Conservation (phyloP, 2,888 invertebrate genomes). For the Phalangium opilio region DNA sequence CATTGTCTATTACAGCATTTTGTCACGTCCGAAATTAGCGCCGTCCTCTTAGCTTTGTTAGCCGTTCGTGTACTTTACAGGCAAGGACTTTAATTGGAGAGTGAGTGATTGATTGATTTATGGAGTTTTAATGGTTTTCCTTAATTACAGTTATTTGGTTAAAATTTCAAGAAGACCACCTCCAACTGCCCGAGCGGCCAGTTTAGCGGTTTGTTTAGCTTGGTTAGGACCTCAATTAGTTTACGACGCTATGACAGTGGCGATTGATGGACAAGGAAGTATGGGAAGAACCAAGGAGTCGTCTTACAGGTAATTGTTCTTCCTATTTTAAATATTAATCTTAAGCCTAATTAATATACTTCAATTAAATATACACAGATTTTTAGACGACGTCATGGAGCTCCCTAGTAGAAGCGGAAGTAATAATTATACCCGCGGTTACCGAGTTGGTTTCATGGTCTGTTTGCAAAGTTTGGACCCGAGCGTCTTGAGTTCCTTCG, state of each 20-base stretch:
- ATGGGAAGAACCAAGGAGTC: too few relatives aligned
- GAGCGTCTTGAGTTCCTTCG: conserved; percentile 12
- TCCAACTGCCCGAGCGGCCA: conserved; percentile 10
- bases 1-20: conserved; percentile 16
- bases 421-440: conserved; percentile 11
- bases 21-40: conserved; percentile 13
- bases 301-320: too few relatives aligned
- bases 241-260: conserved; percentile 14
- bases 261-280: conserved; percentile 10
- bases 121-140: too few relatives aligned
- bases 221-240: conserved; percentile 16
- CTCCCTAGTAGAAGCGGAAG: conserved; percentile 4
- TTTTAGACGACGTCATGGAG: conserved; percentile 14
- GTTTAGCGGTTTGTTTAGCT: conserved; percentile 12
- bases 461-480: conserved; percentile 16
- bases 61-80: conserved; percentile 12
- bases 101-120: too few relatives aligned
- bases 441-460: conserved; percentile 17
- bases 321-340: too few relatives aligned
- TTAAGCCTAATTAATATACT: too few relatives aligned
- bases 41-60: conserved; percentile 11
- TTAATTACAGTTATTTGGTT: conserved; percentile 8
- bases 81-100: too few relatives aligned
- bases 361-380: too few relatives aligned
- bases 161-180: conserved; percentile 10